These are phyloP conservation scores for Pycnonotus jocosus DNA, from an alignment of 2,113 vertebrate genomes.

Conservation along the genomic window DNA sequence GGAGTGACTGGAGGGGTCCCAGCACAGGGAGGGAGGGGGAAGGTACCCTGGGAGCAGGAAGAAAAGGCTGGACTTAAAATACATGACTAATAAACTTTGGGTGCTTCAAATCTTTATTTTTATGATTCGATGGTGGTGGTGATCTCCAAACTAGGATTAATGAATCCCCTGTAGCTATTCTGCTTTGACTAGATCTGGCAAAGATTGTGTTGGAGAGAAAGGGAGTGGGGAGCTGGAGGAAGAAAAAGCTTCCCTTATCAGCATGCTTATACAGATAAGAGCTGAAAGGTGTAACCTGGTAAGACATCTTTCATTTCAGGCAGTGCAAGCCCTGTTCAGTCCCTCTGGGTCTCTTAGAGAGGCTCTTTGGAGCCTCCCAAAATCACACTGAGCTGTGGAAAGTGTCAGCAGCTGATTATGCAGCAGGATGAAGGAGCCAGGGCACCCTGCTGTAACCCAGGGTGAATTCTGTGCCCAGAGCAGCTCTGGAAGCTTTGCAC, in stretches of 20 bases:
- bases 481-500: background rate
- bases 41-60: background rate
- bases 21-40: background rate
- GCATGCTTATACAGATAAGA: background rate
- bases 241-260: slow-evolving; percentile 19
- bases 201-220: slow-evolving; percentile 13
- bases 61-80: background rate
- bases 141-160: slow-evolving; percentile 36
- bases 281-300: slow-evolving; percentile 37
- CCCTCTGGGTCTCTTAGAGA: slow-evolving; percentile 19
- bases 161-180: slow-evolving; percentile 44
- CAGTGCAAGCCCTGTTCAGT: background rate
- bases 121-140: background rate
- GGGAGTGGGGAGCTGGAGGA: background rate
- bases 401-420: slow-evolving; percentile 1
- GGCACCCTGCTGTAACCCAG: background rate
- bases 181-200: slow-evolving; percentile 52
- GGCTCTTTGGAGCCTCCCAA: slow-evolving; percentile 4
- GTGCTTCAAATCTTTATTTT: background rate
- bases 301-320: slow-evolving; percentile 44
- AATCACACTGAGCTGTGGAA: background rate
- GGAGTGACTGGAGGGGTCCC: background rate
- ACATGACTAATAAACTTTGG: background rate
- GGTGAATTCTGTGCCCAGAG: background rate
- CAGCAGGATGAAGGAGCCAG: background rate